Conservation (phyloP, 2,113 vertebrate genomes). For the Pseudorasbora parva region DNA sequence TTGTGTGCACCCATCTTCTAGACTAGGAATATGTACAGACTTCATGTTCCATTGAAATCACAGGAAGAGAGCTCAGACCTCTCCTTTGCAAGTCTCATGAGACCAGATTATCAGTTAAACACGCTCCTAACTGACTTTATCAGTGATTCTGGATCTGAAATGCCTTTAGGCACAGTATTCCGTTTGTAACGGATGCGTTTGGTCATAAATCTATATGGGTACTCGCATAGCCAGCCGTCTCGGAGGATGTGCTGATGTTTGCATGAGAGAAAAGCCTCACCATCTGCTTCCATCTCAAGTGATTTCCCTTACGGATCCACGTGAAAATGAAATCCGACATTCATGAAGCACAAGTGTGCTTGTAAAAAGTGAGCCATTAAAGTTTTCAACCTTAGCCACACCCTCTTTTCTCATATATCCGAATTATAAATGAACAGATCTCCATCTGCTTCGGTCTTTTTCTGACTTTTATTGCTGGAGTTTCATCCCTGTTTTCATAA, state of each 20-base stretch:
- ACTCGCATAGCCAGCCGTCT: background rate
- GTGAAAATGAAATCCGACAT: constrained; percentile 19
- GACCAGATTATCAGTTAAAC: constrained; percentile 15
- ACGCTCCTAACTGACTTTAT: constrained; percentile 20
- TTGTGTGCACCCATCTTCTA: background rate
- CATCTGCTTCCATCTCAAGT: constrained; percentile 32
- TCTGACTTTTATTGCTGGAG: background rate
- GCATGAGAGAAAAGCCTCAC: constrained; percentile 5
- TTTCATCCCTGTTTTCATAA: constrained; percentile 1
- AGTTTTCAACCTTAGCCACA: background rate
- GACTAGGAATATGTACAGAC: background rate
- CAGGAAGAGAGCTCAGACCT: background rate
- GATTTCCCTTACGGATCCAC: constrained; percentile 3
- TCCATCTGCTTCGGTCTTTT: constrained; percentile 6
- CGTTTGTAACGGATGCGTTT: background rate
- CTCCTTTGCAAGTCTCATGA: background rate
- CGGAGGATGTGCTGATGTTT: constrained; percentile 29
- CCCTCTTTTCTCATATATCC: background rate
- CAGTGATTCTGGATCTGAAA: constrained; percentile 32
- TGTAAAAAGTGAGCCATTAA: constrained; percentile 11
- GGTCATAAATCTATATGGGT: constrained; percentile 12
- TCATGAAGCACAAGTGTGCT: constrained; percentile 3
- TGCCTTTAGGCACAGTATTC: constrained; percentile 19
- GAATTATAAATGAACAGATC: background rate
- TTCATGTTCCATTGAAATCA: constrained; percentile 12